Evolutionary conservation across 2,888 invertebrate species (phyloP), one percentile per base, ranked within the genome.

Genomic region (Polydrusus pterygomalis): DNA sequence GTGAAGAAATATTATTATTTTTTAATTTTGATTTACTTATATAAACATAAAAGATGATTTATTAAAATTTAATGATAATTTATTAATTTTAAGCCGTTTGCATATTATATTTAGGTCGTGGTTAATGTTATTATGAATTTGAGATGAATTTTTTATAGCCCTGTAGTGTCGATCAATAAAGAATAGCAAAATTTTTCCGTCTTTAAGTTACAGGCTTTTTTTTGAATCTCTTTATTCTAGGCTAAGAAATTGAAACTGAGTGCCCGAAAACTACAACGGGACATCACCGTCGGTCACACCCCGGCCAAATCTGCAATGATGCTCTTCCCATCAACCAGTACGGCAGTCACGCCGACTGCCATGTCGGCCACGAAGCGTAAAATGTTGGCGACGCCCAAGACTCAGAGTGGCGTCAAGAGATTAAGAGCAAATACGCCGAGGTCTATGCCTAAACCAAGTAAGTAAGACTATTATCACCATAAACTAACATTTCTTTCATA

Each of bases 241-340:
- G 11, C 49, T 43, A 58, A 56, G 0, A 89, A 89, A 78, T 86
- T 87, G 80, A 89, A 90, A 83, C 81, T 89, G 75, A 90, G 89
- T 1, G 89, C 89, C 0, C 89, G 90, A 82, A 91, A 89, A 85
- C 89, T 89, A 82, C 80, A 83, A 54, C 77, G 84, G 3, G 85
- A 85, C n/a, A 74, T 79, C 13, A 78, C 80, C 3, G 20, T 79
- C 10, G 79, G 80, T 1, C 79, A 79, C 40, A 81, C 77, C 10
- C 79, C 79, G 13, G 67, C 77, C 7, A 82, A 79, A 49, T 79
- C 78, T 5, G 74, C 78, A 2, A 38, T 79, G 20, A 78, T 60
- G 45, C 56, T 80, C 34, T 81, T 81, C 47, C 80, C 82, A 10
- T 78, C 80, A 1, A 77, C 80, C 0, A 77, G 76, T 17, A 67